These are phyloP conservation scores for Protaetia brevitarsis DNA, from an alignment of 1,140 invertebrate genomes.

Conservation along the genomic window DNA sequence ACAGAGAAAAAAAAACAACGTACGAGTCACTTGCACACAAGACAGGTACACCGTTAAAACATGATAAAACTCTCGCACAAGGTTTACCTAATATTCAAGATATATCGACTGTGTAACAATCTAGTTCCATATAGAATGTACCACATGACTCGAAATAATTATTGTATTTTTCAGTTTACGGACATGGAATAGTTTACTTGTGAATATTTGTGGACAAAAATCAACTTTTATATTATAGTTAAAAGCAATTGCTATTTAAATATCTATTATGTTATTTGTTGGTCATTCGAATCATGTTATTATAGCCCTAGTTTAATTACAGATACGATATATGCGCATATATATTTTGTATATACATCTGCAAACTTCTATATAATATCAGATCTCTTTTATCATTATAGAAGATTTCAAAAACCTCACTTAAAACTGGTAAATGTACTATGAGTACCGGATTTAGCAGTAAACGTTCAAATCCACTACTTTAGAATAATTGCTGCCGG, in stretches of 20 bases:
- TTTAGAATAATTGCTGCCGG: conserved; percentile 6
- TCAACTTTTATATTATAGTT: no score
- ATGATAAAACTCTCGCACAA: conserved; percentile 41
- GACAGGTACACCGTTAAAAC: conserved; percentile 41
- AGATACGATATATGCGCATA: conserved; percentile 15
- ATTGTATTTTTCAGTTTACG: no score
- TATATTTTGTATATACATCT: conserved; percentile 17
- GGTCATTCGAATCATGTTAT: no score
- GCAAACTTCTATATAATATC: conserved; percentile 23
- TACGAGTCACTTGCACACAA: conserved; percentile 36
- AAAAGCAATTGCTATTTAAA: no score
- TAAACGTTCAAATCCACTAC: not conserved
- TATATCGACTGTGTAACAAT: not conserved
- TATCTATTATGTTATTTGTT: no score
- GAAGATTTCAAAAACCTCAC: not conserved
- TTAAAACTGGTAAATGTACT: not conserved
- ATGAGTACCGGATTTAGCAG: not conserved
- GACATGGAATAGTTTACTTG: no score
- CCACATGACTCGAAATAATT: no score
- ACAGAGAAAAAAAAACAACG: conserved; percentile 26
- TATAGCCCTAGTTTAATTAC: no score
- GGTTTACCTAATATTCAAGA: conserved; percentile 23
- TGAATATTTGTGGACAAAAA: no score
- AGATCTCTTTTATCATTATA: conserved; percentile 18
- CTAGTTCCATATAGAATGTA: no score